These are phyloP conservation scores for Stomorhina lunata DNA, from an alignment of 2,888 invertebrate genomes.

Conservation along the genomic window DNA sequence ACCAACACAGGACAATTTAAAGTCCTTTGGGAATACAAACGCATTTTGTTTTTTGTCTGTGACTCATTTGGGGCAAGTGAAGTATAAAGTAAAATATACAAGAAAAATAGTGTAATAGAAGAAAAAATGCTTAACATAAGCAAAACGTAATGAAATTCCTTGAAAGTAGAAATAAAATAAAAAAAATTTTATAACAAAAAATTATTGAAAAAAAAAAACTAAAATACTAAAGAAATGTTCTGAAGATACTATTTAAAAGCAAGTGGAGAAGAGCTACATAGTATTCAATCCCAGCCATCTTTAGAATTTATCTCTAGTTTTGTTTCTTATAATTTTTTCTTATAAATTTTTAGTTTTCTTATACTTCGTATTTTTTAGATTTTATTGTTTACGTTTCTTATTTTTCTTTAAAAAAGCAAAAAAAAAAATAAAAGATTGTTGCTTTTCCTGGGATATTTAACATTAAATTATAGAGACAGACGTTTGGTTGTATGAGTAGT, in stretches of 20 bases:
- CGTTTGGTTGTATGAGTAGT: too few relatives aligned
- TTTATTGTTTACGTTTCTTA: neutral
- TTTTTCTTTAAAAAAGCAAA: neutral
- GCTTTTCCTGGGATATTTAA: neutral
- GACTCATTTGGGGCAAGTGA: neutral
- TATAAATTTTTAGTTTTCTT: neutral
- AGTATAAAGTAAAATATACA: constrained; percentile 31
- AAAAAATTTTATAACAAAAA: neutral
- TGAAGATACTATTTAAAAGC: neutral
- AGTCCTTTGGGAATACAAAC: constrained; percentile 47
- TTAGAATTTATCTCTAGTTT: constrained; percentile 29
- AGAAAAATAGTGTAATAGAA: constrained; percentile 42
- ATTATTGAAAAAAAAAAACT: neutral
- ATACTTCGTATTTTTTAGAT: neutral
- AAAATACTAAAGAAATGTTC: neutral
- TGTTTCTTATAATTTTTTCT: neutral
- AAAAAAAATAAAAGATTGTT: neutral
- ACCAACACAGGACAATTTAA: constrained; percentile 57
- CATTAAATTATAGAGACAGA: constrained; percentile 8
- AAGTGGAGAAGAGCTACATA: neutral
- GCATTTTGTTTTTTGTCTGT: neutral
- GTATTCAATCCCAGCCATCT: neutral
- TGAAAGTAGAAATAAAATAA: constrained; percentile 23
- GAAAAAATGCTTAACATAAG: constrained; percentile 1
- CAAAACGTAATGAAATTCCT: constrained; percentile 57